Conservation (phyloP, 2,888 invertebrate genomes). For the Idaea aversata region DNA sequence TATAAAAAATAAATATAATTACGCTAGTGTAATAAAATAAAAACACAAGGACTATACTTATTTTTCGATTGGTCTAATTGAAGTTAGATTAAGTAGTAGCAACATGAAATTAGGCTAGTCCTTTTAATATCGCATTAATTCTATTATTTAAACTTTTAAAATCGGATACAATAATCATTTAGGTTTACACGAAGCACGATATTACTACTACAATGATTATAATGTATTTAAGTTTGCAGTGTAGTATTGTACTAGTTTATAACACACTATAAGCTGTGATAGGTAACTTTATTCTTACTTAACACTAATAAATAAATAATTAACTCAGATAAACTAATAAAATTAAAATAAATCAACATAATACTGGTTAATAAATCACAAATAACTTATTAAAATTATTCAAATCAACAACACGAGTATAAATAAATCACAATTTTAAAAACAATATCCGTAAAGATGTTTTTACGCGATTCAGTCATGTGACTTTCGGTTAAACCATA, state of each 20-base stretch:
- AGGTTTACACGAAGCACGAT: slow-evolving; percentile 5
- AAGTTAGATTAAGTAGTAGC: neutral
- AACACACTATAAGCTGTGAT: slow-evolving; percentile 24
- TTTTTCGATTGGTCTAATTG: neutral
- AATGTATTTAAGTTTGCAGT: neutral
- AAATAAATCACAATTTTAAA: neutral
- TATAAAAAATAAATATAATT: no score
- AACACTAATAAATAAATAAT: slow-evolving; percentile 11
- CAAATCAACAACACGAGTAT: neutral
- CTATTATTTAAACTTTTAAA: neutral
- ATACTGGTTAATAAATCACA: neutral
- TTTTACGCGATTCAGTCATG: neutral
- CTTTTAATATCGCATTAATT: neutral
- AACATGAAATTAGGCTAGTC: neutral
- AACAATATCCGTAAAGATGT: neutral
- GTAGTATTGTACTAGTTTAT: neutral
- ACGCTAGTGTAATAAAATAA: no score
- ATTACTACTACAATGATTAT: slow-evolving; percentile 4
- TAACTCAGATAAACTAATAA: slow-evolving; percentile 6
- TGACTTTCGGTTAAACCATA: neutral
- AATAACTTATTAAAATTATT: no score
- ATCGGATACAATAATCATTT: neutral
- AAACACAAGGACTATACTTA: no score
- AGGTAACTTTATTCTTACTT: slow-evolving; percentile 6
- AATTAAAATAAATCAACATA: neutral